Evolutionary conservation across 2,888 invertebrate genomes (phyloP).

Genomic region (Limnephilus rhombicus): DNA sequence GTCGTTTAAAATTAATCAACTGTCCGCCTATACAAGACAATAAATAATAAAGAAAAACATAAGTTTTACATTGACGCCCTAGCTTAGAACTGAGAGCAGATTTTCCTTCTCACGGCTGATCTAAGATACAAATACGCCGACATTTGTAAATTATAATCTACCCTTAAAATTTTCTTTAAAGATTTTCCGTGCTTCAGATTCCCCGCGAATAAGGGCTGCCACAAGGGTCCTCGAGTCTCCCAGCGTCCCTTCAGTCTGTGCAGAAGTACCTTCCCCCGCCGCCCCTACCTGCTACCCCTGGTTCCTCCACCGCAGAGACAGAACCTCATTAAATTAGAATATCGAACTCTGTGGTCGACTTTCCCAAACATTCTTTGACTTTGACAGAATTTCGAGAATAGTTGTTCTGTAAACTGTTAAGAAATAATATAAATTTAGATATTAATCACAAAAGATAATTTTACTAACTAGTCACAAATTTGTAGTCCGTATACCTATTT

Average conservation of each 20-base stretch:
- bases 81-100: neutral
- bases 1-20: too few relatives aligned
- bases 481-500: neutral
- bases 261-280: neutral
- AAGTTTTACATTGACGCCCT: neutral
- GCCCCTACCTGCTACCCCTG: neutral
- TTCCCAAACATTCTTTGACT: neutral
- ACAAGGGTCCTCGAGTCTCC: slow-evolving; percentile 8
- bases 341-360: slow-evolving; percentile 19
- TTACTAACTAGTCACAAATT: neutral
- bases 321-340: slow-evolving; percentile 40
- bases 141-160: slow-evolving; percentile 25
- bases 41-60: too few relatives aligned
- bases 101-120: neutral
- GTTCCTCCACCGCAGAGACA: neutral
- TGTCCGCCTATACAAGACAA: too few relatives aligned
- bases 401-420: neutral
- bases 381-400: neutral
- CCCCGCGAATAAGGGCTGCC: slow-evolving; percentile 13
- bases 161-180: slow-evolving; percentile 42
- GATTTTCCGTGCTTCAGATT: slow-evolving; percentile 27
- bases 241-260: neutral
- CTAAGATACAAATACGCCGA: neutral
- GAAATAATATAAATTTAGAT: neutral
- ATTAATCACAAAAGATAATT: neutral